Evolutionary conservation across 2,113 vertebrate genomes (phyloP).

Genomic region (Lonchura striata): DNA sequence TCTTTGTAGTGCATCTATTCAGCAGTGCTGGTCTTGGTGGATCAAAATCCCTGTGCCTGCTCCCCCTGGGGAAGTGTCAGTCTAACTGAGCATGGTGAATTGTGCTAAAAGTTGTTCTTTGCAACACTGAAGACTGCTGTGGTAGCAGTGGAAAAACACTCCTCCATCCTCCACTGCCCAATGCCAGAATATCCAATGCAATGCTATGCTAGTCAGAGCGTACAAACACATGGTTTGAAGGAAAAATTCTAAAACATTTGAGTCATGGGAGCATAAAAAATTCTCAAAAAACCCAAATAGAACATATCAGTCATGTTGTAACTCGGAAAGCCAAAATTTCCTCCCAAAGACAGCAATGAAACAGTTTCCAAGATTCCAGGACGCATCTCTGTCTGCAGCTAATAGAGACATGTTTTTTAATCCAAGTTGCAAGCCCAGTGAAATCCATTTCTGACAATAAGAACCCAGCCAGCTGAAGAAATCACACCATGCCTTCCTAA

Average conservation of each 20-base stretch:
- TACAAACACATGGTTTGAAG: conserved; percentile 42
- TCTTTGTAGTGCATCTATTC: background rate
- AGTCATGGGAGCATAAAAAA: conserved; percentile 63
- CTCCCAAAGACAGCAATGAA: conserved; percentile 63
- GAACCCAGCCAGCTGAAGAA: background rate
- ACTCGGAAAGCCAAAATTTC: conserved; percentile 65
- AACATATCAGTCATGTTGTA: conserved; percentile 68
- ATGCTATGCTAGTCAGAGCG: background rate
- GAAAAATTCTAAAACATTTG: conserved; percentile 52
- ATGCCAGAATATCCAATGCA: conserved; percentile 26
- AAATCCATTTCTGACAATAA: conserved; percentile 25
- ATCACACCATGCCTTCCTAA: background rate
- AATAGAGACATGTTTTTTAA: conserved; percentile 16
- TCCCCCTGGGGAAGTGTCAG: background rate
- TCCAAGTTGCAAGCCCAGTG: conserved; percentile 48
- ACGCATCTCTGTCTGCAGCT: conserved; percentile 66
- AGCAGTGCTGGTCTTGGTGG: background rate
- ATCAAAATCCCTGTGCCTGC: background rate
- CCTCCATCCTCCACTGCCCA: background rate
- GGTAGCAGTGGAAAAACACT: conserved; percentile 50
- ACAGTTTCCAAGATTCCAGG: conserved; percentile 70
- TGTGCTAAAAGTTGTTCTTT: background rate
- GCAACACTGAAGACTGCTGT: background rate
- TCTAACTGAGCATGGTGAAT: background rate
- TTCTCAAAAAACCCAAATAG: conserved; percentile 49